Conservation (phyloP, 2,888 invertebrate species). For the Hartigia nigra region DNA sequence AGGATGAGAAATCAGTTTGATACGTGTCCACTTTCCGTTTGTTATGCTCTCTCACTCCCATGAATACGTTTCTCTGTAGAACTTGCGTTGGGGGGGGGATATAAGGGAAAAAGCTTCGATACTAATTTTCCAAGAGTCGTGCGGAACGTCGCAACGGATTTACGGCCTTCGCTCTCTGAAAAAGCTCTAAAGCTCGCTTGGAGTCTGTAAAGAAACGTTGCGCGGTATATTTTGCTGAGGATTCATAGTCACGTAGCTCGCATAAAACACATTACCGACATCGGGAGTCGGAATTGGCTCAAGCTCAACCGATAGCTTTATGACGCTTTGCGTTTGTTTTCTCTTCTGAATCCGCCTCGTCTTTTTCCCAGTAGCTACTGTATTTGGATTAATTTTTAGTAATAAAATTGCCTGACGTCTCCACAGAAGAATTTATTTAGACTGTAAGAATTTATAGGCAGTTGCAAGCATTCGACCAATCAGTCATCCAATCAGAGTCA, state of each 20-base stretch:
- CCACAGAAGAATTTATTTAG: background rate
- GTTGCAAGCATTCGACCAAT: too few relatives aligned
- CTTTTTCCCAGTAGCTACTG: background rate
- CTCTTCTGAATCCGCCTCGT: background rate
- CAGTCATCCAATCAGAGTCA: background rate
- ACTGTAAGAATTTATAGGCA: too few relatives aligned
- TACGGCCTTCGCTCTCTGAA: slow-evolving; percentile 1
- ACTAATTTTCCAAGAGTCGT: too few relatives aligned
- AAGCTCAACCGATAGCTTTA: slow-evolving; percentile 21
- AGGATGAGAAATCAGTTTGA: background rate
- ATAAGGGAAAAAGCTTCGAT: too few relatives aligned
- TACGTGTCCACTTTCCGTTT: background rate
- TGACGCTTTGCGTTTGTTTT: slow-evolving; percentile 21
- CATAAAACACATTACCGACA: slow-evolving; percentile 51
- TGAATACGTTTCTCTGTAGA: slow-evolving; percentile 11
- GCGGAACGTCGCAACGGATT: too few relatives aligned
- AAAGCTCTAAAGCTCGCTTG: slow-evolving; percentile 33
- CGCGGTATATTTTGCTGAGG: slow-evolving; percentile 15
- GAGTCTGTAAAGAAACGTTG: slow-evolving; percentile 36
- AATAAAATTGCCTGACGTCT: background rate
- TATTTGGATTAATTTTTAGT: background rate
- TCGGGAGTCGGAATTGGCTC: slow-evolving; percentile 17
- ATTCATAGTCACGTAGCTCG: slow-evolving; percentile 54
- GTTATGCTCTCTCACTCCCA: slow-evolving; percentile 13
- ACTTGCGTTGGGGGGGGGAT: background rate